Conservation (phyloP, 1,140 invertebrate species). For the Orius insidiosus region DNA sequence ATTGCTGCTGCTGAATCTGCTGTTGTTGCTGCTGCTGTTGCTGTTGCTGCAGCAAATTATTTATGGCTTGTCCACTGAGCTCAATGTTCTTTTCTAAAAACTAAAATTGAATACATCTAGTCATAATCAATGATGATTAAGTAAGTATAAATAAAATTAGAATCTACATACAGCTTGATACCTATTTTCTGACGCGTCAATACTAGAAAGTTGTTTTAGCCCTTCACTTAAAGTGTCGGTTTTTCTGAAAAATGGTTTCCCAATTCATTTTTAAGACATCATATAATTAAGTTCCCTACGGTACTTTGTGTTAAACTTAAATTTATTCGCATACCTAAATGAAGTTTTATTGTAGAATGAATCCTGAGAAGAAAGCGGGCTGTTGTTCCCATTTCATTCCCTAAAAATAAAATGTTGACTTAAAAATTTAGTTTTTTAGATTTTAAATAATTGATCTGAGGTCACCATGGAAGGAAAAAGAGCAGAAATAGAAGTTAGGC, state of each 20-base stretch:
- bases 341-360: no score
- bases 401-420: no score
- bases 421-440: background rate
- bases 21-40: constrained; percentile 20
- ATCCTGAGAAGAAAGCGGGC: no score
- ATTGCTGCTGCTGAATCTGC: constrained; percentile 17
- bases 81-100: constrained; percentile 18
- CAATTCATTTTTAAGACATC: no score
- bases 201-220: constrained; percentile 3
- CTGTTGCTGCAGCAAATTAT: constrained; percentile 17
- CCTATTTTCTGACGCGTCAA: constrained; percentile 8
- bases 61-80: constrained; percentile 14
- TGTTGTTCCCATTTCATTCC: no score
- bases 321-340: no score
- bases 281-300: no score
- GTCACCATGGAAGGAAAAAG: background rate
- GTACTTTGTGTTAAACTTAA: no score
- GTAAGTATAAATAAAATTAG: background rate
- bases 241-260: constrained; percentile 3
- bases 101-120: constrained; percentile 11
- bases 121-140: background rate
- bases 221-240: constrained; percentile 2
- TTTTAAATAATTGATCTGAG: background rate
- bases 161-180: constrained; percentile 13
- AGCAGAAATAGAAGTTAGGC: no score